Base-by-base conservation (phyloP, 2,113 vertebrate genomes). In the Columba livia region DNA sequence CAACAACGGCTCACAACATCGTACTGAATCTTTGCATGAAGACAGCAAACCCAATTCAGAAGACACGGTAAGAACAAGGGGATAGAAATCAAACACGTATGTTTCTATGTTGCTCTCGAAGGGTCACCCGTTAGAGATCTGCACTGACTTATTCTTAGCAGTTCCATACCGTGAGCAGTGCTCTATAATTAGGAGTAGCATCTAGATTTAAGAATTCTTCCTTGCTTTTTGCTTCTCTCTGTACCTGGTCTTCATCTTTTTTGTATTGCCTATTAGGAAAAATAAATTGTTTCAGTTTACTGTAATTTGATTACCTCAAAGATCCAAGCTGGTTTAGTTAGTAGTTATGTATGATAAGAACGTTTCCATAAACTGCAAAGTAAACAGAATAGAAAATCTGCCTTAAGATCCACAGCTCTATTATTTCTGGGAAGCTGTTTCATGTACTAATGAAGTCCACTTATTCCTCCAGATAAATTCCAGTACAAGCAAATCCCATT, bases 121-220 rank as follows among this genome's bases (percentile, higher is more conserved):
- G 32, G 25, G 34, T 86, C 84, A 80, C 72, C 57, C 57, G 12
- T 66, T 67, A 88, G 32, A 85, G 32, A 70, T 71, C 51, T 83
- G 54, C 57, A 82, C 29, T 54, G 48, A 85, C 44, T 85, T 88
- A 53, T 36, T 62, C 58, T 57, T 66, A 74, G 65, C 26, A 89
- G 62, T 91, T 88, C 71, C 97, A 40, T 98, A 99, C 99, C 98
- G 88, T 98, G 19, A 99, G 96, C 48, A 99, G 96, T 25, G 97
- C 96, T 97, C 95, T 98, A 36, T 98, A 98, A 89, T 97, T 96
- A 29, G 97, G 96, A 31, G 97, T 98, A 20, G 96, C 89, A 87
- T 95, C 97, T 31, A 95, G 62, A 79, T 95, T 95, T 86, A 79
- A 79, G 15, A 94, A 95, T 29, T 97, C 95, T 36, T 93, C 95